Evolutionary conservation across 2,113 vertebrate genomes (phyloP).

Genomic region (Anguilla japonica): DNA sequence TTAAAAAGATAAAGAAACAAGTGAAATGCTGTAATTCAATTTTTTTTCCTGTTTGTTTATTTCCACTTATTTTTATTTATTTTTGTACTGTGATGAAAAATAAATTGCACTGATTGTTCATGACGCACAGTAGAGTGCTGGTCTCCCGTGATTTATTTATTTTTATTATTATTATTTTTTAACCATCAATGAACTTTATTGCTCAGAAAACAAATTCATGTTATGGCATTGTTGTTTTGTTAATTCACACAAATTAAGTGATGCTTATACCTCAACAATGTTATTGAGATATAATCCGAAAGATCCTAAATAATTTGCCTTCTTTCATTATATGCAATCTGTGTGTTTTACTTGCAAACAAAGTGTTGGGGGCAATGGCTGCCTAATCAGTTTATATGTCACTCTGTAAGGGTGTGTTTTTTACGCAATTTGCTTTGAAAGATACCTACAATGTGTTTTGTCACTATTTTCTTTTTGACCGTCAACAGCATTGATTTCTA

Average conservation of each 20-base stretch:
- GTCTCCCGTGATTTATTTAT: constrained; percentile 11
- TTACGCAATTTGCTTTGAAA: too few species aligned
- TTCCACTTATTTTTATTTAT: constrained; percentile 97
- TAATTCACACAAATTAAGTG: not conserved
- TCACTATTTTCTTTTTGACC: not conserved
- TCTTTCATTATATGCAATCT: not conserved
- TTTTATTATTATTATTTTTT: not conserved
- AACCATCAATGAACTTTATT: not conserved
- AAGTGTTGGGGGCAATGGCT: not conserved
- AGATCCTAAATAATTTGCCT: not conserved
- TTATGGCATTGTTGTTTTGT: not conserved
- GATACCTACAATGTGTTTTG: too few species aligned
- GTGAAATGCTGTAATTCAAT: constrained; percentile 66
- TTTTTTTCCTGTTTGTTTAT: constrained; percentile 46
- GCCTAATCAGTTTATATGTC: not conserved
- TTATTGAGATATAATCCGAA: not conserved
- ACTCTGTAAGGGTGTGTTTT: too few species aligned
- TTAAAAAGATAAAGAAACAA: constrained; percentile 50
- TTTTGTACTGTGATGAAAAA: constrained; percentile 99
- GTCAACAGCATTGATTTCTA: too few species aligned
- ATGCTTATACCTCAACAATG: not conserved
- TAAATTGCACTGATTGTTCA: constrained; percentile 97
- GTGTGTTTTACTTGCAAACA: not conserved
- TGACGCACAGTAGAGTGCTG: constrained; percentile 33
- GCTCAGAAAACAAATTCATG: not conserved